phyloP scores from a whole-genome alignment of 2,888 invertebrate genomes.

The Liodrosophila aerea region DNA sequence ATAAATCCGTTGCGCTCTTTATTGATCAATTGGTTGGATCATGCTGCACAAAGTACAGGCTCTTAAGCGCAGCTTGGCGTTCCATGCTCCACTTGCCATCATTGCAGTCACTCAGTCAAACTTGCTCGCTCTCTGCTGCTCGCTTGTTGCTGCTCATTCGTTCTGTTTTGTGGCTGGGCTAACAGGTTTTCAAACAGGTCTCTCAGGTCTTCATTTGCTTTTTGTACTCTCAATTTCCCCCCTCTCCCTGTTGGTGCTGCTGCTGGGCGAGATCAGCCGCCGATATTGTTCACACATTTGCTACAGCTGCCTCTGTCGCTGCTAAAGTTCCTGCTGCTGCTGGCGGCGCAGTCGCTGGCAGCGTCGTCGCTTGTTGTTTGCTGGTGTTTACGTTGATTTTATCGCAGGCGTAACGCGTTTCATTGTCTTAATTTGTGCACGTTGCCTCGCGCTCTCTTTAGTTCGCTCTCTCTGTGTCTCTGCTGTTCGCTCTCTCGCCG shows the following conservation, averaged over 20 bases:
- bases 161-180: slow-evolving; percentile 34
- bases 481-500: neutral
- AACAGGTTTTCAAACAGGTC: slow-evolving; percentile 75
- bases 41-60: slow-evolving; percentile 57
- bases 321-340: slow-evolving; percentile 22
- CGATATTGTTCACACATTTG: slow-evolving; percentile 79
- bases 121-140: neutral
- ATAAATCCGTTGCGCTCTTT: slow-evolving; percentile 13
- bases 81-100: slow-evolving; percentile 52
- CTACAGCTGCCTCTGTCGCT: slow-evolving; percentile 48
- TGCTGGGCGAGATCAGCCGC: slow-evolving; percentile 70
- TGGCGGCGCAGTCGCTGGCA: slow-evolving; percentile 28
- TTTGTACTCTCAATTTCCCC: neutral
- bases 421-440: slow-evolving; percentile 78
- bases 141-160: slow-evolving; percentile 26
- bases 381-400: slow-evolving; percentile 73
- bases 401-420: slow-evolving; percentile 71
- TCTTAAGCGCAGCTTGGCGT: slow-evolving; percentile 59
- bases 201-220: slow-evolving; percentile 44
- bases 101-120: slow-evolving; percentile 29
- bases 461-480: neutral
- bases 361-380: slow-evolving; percentile 51
- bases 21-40: slow-evolving; percentile 51
- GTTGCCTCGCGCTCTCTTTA: slow-evolving; percentile 17
- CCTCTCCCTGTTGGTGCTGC: slow-evolving; percentile 29